Evolutionary conservation across 1,140 invertebrate genomes (phyloP).

Genomic region (Ctenoplectra terminalis): DNA sequence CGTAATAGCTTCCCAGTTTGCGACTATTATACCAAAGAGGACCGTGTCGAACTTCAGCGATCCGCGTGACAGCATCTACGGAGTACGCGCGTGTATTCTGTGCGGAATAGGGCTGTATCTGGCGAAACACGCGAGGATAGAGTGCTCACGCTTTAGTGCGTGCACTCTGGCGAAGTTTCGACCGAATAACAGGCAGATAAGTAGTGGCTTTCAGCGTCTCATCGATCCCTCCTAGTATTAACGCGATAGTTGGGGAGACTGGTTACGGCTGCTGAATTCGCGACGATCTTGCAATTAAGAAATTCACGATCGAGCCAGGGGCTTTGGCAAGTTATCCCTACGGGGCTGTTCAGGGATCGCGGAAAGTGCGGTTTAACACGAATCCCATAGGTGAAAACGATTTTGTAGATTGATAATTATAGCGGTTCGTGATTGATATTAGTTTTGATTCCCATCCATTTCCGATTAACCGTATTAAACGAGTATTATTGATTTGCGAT

Average conservation of each 20-base stretch:
- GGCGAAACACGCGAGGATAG: background rate
- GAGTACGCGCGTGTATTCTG: background rate
- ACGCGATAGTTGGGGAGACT: background rate
- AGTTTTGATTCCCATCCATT: too few species aligned
- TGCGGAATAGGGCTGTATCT: background rate
- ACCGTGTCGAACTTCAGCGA: too few species aligned
- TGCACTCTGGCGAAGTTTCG: background rate
- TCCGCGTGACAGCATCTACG: too few species aligned
- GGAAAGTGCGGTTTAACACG: too few species aligned
- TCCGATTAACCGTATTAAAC: too few species aligned
- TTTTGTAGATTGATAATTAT: background rate
- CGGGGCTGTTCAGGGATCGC: background rate
- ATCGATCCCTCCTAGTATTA: background rate
- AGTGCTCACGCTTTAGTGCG: constrained; percentile 1
- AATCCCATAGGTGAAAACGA: background rate
- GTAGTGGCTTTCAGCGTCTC: background rate
- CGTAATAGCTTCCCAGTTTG: too few species aligned
- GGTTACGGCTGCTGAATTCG: background rate
- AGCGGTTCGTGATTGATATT: background rate
- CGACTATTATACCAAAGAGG: too few species aligned
- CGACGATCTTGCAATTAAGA: constrained; percentile 2
- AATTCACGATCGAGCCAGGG: background rate
- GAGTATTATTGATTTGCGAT: too few species aligned
- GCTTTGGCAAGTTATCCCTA: background rate
- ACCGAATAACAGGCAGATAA: background rate